These are phyloP conservation scores for Chelonoidis abingdonii DNA, from an alignment of 2,113 vertebrate genomes.

Conservation along the genomic window DNA sequence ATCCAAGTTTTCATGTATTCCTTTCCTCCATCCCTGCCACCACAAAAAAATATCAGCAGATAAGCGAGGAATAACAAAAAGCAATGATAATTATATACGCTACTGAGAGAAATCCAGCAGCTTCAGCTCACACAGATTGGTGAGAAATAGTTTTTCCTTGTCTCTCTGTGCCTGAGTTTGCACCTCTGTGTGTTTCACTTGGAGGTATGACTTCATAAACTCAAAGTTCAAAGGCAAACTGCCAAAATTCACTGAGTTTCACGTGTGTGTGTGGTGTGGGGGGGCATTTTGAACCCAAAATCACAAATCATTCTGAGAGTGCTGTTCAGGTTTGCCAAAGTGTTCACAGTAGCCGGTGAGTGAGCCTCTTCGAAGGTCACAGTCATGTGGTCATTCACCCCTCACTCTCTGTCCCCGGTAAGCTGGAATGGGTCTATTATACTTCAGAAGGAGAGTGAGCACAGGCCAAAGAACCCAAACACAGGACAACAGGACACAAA, in stretches of 20 bases:
- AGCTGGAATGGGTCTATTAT: background rate
- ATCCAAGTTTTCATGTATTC: background rate
- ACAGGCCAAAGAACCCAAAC: accelerated
- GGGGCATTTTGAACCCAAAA: background rate
- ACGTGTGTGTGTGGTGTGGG: background rate
- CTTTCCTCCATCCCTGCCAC: background rate
- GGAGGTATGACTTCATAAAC: background rate
- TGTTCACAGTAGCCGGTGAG: background rate
- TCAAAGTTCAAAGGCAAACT: background rate
- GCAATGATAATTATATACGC: background rate
- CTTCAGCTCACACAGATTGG: background rate
- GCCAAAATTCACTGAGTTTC: accelerated
- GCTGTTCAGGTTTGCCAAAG: background rate
- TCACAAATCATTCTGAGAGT: background rate
- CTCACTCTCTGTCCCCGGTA: background rate
- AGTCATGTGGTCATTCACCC: background rate
- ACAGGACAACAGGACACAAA: background rate
- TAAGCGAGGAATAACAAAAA: background rate
- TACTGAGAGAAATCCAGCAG: background rate
- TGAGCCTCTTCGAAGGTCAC: accelerated
- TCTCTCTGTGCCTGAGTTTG: background rate
- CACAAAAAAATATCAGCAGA: background rate
- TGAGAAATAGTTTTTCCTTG: background rate
- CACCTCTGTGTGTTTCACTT: background rate
- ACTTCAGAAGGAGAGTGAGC: accelerated